A percentile compares a stretch with the other conserved stretches of the same genome.
These are phyloP conservation scores for Notodonta dromedarius DNA, from an alignment of 2,888 invertebrate species.

Conservation along the genomic window DNA sequence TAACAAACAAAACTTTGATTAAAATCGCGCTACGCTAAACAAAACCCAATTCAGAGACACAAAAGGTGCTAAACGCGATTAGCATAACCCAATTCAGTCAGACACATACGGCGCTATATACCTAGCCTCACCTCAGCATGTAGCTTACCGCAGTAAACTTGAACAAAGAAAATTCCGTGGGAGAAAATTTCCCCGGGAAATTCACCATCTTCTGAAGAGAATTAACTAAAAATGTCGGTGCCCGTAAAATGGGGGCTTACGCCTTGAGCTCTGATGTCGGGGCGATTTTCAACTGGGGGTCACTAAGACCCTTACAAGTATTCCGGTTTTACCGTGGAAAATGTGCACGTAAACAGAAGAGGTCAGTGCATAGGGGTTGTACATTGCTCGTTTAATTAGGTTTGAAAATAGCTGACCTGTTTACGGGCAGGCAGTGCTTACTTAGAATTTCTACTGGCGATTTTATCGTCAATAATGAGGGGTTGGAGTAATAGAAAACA, in stretches of 20 bases:
- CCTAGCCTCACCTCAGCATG: constrained; percentile 6
- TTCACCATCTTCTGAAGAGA: constrained; percentile 29
- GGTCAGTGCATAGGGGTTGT: neutral
- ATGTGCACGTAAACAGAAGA: neutral
- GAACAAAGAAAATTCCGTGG: constrained; percentile 9
- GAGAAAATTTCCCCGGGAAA: constrained; percentile 17
- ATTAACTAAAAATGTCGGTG: constrained; percentile 36
- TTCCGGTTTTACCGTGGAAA: neutral
- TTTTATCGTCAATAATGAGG: neutral
- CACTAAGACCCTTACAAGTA: constrained; percentile 16
- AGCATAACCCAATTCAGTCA: constrained; percentile 18
- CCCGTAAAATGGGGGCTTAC: constrained; percentile 30
- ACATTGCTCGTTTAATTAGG: constrained; percentile 1
- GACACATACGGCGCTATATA: no score
- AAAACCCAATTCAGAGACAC: constrained; percentile 1
- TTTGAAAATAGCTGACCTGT: constrained; percentile 4
- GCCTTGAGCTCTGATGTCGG: constrained; percentile 24
- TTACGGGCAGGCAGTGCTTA: neutral
- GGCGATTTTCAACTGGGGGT: constrained; percentile 20
- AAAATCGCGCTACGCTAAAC: constrained; percentile 12
- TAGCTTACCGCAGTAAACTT: neutral
- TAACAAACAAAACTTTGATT: no score
- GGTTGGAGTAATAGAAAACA: no score
- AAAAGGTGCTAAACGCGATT: constrained; percentile 14
- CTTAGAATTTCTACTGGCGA: neutral